Conservation (phyloP, 2,113 vertebrate genomes). For the Aramus guarauna region DNA sequence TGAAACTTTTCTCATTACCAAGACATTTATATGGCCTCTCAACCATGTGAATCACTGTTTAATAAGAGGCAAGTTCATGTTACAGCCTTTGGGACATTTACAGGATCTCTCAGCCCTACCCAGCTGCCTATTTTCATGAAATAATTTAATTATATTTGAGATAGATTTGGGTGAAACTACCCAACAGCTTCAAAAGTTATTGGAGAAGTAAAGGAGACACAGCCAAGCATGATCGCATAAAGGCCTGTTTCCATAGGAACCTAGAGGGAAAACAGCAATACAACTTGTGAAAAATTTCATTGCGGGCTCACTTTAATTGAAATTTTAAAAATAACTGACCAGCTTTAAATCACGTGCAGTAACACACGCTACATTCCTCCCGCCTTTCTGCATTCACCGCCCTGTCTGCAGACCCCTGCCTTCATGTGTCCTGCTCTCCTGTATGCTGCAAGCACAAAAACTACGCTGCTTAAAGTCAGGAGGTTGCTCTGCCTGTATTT, state of each 20-base stretch:
- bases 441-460: background rate
- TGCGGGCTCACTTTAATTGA: slow-evolving; percentile 9
- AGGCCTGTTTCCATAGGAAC: slow-evolving; percentile 60
- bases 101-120: background rate
- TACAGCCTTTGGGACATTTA: slow-evolving; percentile 59
- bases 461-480: background rate
- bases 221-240: slow-evolving; percentile 33
- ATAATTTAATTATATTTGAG: slow-evolving; percentile 31
- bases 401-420: background rate
- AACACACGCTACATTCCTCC: background rate
- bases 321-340: slow-evolving; percentile 48
- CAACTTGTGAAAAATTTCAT: slow-evolving; percentile 34
- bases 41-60: slow-evolving; percentile 41
- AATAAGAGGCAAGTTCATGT: slow-evolving; percentile 40
- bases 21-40: slow-evolving; percentile 38
- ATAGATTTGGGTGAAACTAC: slow-evolving; percentile 40
- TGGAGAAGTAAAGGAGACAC: slow-evolving; percentile 34
- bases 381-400: background rate
- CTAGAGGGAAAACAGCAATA: slow-evolving; percentile 32
- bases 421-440: background rate
- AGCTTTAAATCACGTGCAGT: background rate
- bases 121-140: slow-evolving; percentile 46
- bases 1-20: slow-evolving; percentile 52
- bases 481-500: background rate
- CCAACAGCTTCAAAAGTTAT: slow-evolving; percentile 56